Conservation (phyloP, 2,888 invertebrate species). For the Muschampia plurimacula region DNA sequence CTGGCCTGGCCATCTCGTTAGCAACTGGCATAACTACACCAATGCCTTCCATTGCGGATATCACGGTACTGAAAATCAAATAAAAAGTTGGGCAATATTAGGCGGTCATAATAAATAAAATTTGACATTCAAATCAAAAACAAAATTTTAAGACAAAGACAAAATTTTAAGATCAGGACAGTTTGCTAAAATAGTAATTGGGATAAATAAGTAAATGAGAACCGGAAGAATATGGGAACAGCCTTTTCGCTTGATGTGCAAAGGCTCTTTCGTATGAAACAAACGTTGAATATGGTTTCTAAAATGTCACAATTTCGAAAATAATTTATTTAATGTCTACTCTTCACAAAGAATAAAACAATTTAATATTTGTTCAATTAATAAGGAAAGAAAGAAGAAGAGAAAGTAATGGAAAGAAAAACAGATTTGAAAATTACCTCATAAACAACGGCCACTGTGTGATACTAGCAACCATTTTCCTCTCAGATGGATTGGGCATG, state of each 20-base stretch:
- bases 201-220: too few relatives aligned
- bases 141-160: too few relatives aligned
- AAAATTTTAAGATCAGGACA: too few relatives aligned
- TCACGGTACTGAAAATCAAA: conserved; percentile 90
- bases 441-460: conserved; percentile 94
- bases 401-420: background rate
- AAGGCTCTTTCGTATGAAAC: too few relatives aligned
- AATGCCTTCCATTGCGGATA: conserved; percentile 99
- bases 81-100: background rate
- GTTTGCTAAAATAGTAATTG: too few relatives aligned
- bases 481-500: conserved; percentile 69
- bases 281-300: too few relatives aligned
- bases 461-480: conserved; percentile 79
- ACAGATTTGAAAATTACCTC: conserved; percentile 61
- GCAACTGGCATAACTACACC: conserved; percentile 97
- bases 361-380: too few relatives aligned
- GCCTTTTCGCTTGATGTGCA: too few relatives aligned
- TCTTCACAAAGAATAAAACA: too few relatives aligned
- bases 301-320: too few relatives aligned
- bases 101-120: background rate
- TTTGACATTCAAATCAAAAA: too few relatives aligned
- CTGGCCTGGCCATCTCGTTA: conserved; percentile 94
- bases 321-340: conserved; percentile 71
- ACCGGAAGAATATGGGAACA: too few relatives aligned
- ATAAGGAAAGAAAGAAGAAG: background rate